Conservation (phyloP, 1,140 invertebrate species). For the Yoshiicerus persimilis region DNA sequence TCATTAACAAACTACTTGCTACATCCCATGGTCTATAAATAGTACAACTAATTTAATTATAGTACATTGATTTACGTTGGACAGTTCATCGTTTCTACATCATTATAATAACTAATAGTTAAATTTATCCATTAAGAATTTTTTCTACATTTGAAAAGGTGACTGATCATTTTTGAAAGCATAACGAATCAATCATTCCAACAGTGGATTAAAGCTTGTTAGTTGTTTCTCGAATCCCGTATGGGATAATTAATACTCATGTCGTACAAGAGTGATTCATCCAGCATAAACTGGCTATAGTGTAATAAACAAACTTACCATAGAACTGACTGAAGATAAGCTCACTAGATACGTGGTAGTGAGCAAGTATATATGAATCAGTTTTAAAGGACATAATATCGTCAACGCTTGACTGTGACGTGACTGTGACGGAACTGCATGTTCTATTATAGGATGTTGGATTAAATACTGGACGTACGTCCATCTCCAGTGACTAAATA, state of each 20-base stretch:
- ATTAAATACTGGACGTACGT: background rate
- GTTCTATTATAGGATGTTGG: background rate
- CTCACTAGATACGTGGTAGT: too few species aligned
- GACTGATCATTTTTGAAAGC: background rate
- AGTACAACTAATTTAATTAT: background rate
- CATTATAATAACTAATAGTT: background rate
- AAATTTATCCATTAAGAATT: background rate
- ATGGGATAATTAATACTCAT: background rate
- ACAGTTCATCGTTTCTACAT: background rate
- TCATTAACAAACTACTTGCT: background rate
- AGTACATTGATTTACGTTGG: too few species aligned
- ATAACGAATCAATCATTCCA: background rate
- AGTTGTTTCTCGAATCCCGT: background rate
- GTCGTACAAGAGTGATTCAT: conserved; percentile 12
- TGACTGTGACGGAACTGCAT: background rate
- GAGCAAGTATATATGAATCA: too few species aligned
- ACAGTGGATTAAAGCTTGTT: background rate
- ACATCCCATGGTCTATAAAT: background rate
- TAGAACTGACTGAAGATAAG: too few species aligned
- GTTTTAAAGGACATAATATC: background rate
- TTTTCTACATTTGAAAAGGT: background rate
- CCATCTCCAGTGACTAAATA: background rate
- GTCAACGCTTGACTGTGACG: too few species aligned
- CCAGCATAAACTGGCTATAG: background rate
- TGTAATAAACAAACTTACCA: background rate